Evolutionary conservation across 2,797 vertebrate genomes (phyloP), one percentile per base, ranked within the genome.

Genomic region (Salmo trutta): DNA sequence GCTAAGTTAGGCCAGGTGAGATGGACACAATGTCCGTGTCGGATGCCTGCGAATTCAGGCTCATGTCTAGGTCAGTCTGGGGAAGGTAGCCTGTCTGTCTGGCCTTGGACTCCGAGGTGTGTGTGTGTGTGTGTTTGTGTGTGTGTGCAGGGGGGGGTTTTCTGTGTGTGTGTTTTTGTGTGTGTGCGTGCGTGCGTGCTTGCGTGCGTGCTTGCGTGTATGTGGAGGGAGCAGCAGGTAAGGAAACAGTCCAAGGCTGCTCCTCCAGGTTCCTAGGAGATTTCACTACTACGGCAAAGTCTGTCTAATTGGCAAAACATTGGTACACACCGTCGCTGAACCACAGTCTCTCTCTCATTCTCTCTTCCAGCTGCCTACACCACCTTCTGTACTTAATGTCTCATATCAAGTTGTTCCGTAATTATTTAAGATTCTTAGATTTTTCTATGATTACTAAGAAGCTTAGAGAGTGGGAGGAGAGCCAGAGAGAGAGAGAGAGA

Each of bases 41-140:
- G 7, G 19, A 36, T 19, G 31, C 7, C 7, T 41, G 66, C 31
- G 17, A 31, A 8, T n/a, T 33, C 29, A 33, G 31, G 5, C 27
- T 29, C n/a, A 36, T 47, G 67, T 24, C 59, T 24, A 24, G 27
- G 27, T 31, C 27, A 66, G 59, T 21, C 33, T 19, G 7, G 5
- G 33, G 67, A 36, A 17, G 67, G 33, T 4, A 21, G 33, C 10
- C 7, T 62, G 59, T 24, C 33, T 47, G 31, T 41, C 19, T 70
- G 67, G 29, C 12, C 27, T 31, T 19, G 29, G 31, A 33, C 27
- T 8, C 19, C 1, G 21, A 24, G 24, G 24, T 5, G 15, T 14
- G 15, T 66, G 62, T 77, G 51, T 66, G 31, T 62, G 73, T 33
- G 81, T 21, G 66, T n/a, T 4, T 77, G 51, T 66, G 21, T 64